A percentile compares a stretch with the other conserved stretches of the same genome.
Conservation (phyloP, 2,797 vertebrate species). For the Fratercula arctica region DNA sequence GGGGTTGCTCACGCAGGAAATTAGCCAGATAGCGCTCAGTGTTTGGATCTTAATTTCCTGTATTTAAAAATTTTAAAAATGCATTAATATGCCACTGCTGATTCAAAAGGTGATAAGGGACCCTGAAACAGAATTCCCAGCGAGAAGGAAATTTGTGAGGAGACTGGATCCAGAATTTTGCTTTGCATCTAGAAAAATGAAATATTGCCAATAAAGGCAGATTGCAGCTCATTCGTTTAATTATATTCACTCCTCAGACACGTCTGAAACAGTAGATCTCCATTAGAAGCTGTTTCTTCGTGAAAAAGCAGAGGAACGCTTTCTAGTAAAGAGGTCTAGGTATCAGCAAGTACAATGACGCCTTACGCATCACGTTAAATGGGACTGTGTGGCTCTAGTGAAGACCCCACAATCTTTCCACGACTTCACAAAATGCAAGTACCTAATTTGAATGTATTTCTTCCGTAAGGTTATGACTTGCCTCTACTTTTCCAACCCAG, state of each 20-base stretch:
- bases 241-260: not conserved
- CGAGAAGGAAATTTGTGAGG: not conserved
- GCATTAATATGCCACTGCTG: not conserved
- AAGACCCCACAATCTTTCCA: not conserved
- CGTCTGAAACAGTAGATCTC: not conserved
- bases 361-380: rapidly evolving
- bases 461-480: not conserved
- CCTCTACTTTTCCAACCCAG: not conserved
- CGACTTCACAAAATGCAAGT: not conserved
- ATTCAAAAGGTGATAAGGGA: not conserved
- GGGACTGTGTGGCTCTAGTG: not conserved
- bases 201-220: not conserved
- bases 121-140: not conserved
- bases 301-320: not conserved
- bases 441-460: not conserved
- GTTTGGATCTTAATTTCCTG: not conserved
- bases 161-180: not conserved
- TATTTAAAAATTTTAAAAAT: not conserved
- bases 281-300: not conserved
- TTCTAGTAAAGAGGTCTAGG: not conserved
- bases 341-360: not conserved
- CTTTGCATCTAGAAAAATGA: not conserved
- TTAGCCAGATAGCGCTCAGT: not conserved
- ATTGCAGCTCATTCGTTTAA: not conserved
- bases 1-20: not conserved